A percentile compares a stretch with the other conserved stretches of the same genome.
phyloP scores from a whole-genome alignment of 1,140 invertebrate species.

The Ostrea edulis region DNA sequence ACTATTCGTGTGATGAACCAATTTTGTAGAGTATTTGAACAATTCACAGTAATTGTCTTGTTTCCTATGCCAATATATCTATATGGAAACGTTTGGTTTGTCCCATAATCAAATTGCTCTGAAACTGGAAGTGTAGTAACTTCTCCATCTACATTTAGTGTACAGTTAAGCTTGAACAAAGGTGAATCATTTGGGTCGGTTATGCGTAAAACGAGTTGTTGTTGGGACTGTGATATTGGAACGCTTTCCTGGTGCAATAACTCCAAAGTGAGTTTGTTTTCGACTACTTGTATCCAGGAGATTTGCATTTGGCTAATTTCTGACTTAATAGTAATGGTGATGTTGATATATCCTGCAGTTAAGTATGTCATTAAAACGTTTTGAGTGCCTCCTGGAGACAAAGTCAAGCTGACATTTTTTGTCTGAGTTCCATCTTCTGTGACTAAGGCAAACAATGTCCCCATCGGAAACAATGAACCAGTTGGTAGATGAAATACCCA shows the following conservation, averaged over 20 bases:
- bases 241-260: not conserved
- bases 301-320: constrained; percentile 37
- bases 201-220: constrained; percentile 40
- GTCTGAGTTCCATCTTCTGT: not conserved
- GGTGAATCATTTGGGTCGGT: constrained; percentile 36
- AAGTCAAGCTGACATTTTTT: constrained; percentile 16
- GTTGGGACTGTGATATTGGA: constrained; percentile 37
- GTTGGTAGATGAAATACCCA: not conserved
- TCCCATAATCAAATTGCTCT: not conserved
- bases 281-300: constrained; percentile 44
- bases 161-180: constrained; percentile 42
- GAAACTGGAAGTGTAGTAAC: not conserved
- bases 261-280: constrained; percentile 10
- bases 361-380: not conserved
- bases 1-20: not conserved
- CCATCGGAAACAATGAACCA: constrained; percentile 38
- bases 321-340: constrained; percentile 7
- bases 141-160: constrained; percentile 35
- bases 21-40: constrained; percentile 18
- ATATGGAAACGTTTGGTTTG: constrained; percentile 41
- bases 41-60: constrained; percentile 44
- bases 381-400: not conserved
- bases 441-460: constrained; percentile 15
- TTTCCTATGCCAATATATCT: constrained; percentile 36
- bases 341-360: constrained; percentile 12